Conservation (phyloP, 2,797 vertebrate genomes). For the Sebastes diaconus region DNA sequence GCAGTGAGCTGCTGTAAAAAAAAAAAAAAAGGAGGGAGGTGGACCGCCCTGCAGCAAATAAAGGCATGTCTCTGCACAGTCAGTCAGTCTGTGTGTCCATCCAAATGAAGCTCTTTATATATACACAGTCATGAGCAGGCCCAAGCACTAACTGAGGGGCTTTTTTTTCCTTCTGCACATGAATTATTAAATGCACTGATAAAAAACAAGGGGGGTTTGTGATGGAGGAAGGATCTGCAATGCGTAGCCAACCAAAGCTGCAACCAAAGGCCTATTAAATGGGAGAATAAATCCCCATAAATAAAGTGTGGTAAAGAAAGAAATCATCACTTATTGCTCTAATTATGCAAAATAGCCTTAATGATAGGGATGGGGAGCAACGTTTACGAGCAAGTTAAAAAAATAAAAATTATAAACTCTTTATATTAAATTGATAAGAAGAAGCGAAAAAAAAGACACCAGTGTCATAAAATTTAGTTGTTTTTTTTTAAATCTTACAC, state of each 20-base stretch:
- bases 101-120: constrained; percentile 22
- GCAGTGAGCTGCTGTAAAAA: constrained; percentile 14
- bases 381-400: not conserved
- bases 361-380: too few relatives aligned
- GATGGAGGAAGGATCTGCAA: constrained; percentile 76
- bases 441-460: not conserved
- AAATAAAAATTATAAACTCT: not conserved
- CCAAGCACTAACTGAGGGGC: not conserved
- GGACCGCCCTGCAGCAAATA: constrained; percentile 74
- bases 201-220: constrained; percentile 42
- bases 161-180: constrained; percentile 22
- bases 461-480: constrained; percentile 35
- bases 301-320: not conserved
- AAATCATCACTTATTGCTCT: not conserved
- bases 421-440: not conserved
- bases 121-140: constrained; percentile 4
- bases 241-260: constrained; percentile 73
- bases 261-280: constrained; percentile 25
- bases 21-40: constrained; percentile 19
- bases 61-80: constrained; percentile 25
- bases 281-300: not conserved
- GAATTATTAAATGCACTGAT: constrained; percentile 61
- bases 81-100: constrained; percentile 26
- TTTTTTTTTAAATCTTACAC: not conserved
- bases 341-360: too few relatives aligned